Evolutionary conservation across 2,888 invertebrate species (phyloP).

Genomic region (Odontothrips loti): DNA sequence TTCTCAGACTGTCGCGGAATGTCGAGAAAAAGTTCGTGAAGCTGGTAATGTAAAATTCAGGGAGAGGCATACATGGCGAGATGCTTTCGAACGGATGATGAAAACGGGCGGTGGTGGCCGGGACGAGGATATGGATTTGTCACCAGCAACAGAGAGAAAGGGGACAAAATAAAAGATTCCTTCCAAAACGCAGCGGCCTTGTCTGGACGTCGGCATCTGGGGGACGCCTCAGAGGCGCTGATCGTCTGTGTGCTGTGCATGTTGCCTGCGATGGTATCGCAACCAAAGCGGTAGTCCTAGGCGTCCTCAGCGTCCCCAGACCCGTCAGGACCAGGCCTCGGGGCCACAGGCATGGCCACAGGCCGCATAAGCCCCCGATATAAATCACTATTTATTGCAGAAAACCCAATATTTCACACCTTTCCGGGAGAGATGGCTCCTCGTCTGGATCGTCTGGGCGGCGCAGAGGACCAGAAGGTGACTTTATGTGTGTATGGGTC

Average conservation of each 20-base stretch:
- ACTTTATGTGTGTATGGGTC: background rate
- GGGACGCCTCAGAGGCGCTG: background rate
- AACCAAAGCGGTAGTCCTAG: background rate
- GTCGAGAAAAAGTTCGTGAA: too few species aligned
- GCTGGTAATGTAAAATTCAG: too few species aligned
- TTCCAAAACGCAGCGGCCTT: background rate
- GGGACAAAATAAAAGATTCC: background rate
- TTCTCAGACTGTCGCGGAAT: too few species aligned
- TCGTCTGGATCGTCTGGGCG: background rate
- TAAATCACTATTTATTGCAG: constrained; percentile 27
- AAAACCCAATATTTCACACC: constrained; percentile 20
- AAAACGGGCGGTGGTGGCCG: too few species aligned
- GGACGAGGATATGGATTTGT: too few species aligned
- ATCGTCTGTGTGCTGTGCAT: too few species aligned
- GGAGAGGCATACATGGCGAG: too few species aligned
- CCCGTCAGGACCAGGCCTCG: background rate
- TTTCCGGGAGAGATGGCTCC: background rate
- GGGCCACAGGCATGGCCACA: background rate
- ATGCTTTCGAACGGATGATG: too few species aligned
- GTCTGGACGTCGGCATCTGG: background rate
- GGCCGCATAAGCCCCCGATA: constrained; percentile 7
- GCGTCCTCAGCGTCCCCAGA: background rate
- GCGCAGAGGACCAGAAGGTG: background rate
- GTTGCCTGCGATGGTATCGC: too few species aligned
- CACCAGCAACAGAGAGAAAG: background rate